Evolutionary conservation across 2,888 invertebrate genomes (phyloP).

Genomic region (Idaea aversata): DNA sequence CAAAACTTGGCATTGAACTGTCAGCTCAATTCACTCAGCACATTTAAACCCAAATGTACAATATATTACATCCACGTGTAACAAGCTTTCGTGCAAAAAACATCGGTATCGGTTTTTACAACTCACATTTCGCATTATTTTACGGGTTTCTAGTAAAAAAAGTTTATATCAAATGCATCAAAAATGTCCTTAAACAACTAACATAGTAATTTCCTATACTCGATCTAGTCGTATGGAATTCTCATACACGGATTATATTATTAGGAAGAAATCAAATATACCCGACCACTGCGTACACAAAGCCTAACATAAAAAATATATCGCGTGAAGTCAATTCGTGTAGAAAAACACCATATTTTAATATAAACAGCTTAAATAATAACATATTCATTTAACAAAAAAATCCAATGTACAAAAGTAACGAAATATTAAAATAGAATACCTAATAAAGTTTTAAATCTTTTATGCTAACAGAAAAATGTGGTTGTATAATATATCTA

Average conservation of each 20-base stretch:
- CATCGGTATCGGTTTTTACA: constrained; percentile 73
- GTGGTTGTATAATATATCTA: constrained; percentile 42
- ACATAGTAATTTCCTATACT: constrained; percentile 72
- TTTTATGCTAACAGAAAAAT: constrained; percentile 68
- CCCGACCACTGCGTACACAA: constrained; percentile 73
- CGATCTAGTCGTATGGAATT: constrained; percentile 71
- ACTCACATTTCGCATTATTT: constrained; percentile 69
- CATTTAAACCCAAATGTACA: constrained; percentile 80
- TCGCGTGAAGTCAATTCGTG: constrained; percentile 67
- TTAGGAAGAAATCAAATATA: constrained; percentile 72
- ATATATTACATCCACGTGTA: constrained; percentile 78
- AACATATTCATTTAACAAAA: constrained; percentile 76
- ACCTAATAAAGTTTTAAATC: constrained; percentile 58
- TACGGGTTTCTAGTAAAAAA: constrained; percentile 79
- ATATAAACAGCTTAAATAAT: constrained; percentile 78
- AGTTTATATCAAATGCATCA: constrained; percentile 80
- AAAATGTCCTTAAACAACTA: constrained; percentile 80
- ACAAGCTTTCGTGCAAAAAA: constrained; percentile 75
- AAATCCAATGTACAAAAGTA: constrained; percentile 77
- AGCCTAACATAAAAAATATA: constrained; percentile 69
- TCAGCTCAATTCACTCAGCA: constrained; percentile 77
- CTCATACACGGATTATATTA: constrained; percentile 62
- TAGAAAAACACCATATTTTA: constrained; percentile 71
- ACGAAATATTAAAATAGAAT: constrained; percentile 74
- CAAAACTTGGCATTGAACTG: constrained; percentile 76